Conservation (phyloP, 2,113 vertebrate genomes). For the Ivindomyrus marchei region DNA sequence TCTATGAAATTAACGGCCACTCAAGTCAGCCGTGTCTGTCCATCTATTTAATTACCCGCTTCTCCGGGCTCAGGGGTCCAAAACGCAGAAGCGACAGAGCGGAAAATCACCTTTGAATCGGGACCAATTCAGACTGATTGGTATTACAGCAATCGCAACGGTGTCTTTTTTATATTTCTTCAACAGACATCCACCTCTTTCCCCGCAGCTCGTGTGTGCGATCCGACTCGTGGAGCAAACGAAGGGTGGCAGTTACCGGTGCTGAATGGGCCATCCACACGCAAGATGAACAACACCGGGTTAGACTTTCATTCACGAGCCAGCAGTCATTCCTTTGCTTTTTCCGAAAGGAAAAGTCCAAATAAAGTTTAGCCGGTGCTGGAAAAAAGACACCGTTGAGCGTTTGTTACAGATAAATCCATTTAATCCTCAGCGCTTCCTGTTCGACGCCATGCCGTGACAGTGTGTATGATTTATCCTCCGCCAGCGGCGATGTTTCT, state of each 20-base stretch:
- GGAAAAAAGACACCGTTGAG: neutral
- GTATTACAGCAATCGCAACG: neutral
- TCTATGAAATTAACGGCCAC: neutral
- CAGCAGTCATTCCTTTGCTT: neutral
- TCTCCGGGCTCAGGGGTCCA: neutral
- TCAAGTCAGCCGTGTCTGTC: neutral
- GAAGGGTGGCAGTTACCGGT: neutral
- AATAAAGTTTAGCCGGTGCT: neutral
- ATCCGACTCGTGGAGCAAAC: neutral
- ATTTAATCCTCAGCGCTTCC: conserved; percentile 1
- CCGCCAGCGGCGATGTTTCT: neutral
- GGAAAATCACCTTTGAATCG: neutral
- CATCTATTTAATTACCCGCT: neutral
- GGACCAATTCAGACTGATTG: neutral
- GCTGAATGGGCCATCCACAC: neutral
- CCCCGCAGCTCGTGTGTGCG: neutral
- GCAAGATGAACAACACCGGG: neutral
- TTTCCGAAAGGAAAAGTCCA: neutral
- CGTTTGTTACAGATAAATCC: neutral
- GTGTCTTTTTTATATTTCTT: neutral
- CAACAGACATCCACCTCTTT: neutral
- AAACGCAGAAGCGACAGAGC: neutral
- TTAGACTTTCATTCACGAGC: neutral
- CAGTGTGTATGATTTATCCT: conserved; percentile 9
- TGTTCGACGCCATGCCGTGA: neutral